Evolutionary conservation across 2,888 invertebrate genomes (phyloP), one percentile per base, ranked within the genome.

Genomic region (Exephanes ischioxanthus): DNA sequence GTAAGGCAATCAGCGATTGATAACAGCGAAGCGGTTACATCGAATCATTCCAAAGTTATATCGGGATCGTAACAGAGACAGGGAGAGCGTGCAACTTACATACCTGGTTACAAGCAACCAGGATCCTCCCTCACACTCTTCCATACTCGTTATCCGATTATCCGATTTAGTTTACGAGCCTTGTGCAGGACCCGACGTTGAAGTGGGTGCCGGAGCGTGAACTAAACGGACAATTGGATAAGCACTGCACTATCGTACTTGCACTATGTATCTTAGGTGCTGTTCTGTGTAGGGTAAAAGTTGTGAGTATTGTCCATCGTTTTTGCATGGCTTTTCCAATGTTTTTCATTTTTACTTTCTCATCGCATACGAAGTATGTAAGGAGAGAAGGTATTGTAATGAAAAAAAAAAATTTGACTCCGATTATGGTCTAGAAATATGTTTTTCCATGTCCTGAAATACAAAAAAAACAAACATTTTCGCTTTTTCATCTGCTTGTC

Each of bases 101-200:
- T 63, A 63, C 30, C 61, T 63, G 61, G 61, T 63, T n/a, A 33
- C 30, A 33, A 63, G 33, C 33, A 30, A 30, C 61, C 6, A 14
- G 61, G 61, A 26, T 33, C 33, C 61, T 4, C 61, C n/a, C 33
- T 33, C 61, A 30, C 33, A 55, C n/a, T 26, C 55, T 55, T 6
- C 26, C 26, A 45, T 45, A 66, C 83, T 85, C 80, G 88, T 90
- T 90, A 91, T 89, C 89, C 88, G 89, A 89, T 91, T 91, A 90
- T 88, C 80, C 87, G 89, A 90, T 91, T 91, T 90, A 89, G 84
- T 90, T 90, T 88, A 89, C 87, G 88, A 89, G 81, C 85, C 77
- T 80, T 70, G 82, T 79, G 61, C 45, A 55, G 61, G 73, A 19
- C 37, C 68, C 80, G 71, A 79, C 71, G 53, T 76, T 45, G 83